These are phyloP conservation scores for Drosophila littoralis DNA, from an alignment of 1,140 invertebrate species.

Conservation along the genomic window DNA sequence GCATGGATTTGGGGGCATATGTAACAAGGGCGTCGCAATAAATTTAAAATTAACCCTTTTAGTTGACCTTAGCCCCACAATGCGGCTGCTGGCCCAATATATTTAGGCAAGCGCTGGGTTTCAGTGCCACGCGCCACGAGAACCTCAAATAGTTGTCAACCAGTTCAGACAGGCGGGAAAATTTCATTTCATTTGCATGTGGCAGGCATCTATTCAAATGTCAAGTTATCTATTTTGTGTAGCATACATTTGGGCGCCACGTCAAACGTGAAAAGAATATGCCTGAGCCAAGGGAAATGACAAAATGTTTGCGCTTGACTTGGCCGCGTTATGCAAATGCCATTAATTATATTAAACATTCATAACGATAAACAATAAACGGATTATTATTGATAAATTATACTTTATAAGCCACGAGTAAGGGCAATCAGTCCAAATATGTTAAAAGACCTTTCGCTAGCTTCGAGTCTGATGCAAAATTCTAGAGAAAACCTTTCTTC, in stretches of 20 bases:
- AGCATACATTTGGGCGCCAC: constrained; percentile 12
- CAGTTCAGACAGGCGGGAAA: constrained; percentile 2
- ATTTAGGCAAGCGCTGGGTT: constrained; percentile 10
- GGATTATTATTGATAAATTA: neutral
- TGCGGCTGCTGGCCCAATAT: constrained; percentile 26
- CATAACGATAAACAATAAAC: neutral
- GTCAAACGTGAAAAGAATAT: neutral
- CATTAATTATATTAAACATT: neutral
- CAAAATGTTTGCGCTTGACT: neutral
- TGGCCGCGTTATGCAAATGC: neutral
- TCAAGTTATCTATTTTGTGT: constrained; percentile 3
- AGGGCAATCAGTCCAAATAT: too few species aligned
- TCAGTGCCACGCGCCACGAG: neutral
- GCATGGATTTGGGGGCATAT: constrained; percentile 52
- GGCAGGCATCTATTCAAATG: neutral
- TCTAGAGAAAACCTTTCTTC: too few species aligned
- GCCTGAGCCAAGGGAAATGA: neutral
- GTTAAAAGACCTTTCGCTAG: too few species aligned
- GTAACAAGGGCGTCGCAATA: constrained; percentile 65
- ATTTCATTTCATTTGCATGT: constrained; percentile 30
- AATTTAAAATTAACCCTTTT: constrained; percentile 83
- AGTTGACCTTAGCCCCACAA: constrained; percentile 61
- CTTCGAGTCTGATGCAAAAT: too few species aligned
- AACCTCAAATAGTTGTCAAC: constrained; percentile 30
- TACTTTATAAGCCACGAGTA: neutral